Conservation (phyloP, 1,140 invertebrate genomes). For the Atta cephalotes region DNA sequence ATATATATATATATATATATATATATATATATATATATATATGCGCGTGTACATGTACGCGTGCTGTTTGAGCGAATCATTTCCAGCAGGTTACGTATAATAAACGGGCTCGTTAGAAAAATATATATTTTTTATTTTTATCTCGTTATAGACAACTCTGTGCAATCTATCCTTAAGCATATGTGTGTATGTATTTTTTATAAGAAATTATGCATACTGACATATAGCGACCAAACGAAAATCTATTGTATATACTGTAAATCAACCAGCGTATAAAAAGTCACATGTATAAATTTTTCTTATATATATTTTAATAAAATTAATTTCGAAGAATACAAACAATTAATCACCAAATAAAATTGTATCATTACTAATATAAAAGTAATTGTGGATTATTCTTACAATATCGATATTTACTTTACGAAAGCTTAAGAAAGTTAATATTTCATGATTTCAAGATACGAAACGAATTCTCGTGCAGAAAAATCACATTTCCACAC, state of each 20-base stretch:
- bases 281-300: background rate
- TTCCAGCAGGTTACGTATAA: conserved; percentile 41
- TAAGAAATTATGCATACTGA: conserved; percentile 23
- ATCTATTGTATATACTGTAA: background rate
- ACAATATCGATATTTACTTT: background rate
- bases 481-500: background rate
- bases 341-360: background rate
- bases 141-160: conserved; percentile 34
- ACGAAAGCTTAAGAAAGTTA: background rate
- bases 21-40: background rate
- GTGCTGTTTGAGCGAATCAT: conserved; percentile 17
- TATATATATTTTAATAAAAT: background rate
- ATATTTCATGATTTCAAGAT: background rate
- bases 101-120: conserved; percentile 19
- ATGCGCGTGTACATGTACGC: background rate
- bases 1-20: too few relatives aligned
- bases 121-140: conserved; percentile 55
- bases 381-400: background rate
- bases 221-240: background rate
- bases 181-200: conserved; percentile 14
- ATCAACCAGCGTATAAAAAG: background rate
- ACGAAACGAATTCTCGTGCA: background rate
- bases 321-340: background rate
- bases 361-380: background rate
- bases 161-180: background rate